Evolutionary conservation across 92 coral and sea anemone genomes (phyloP).

Genomic region (Plumapathes pennacea): DNA sequence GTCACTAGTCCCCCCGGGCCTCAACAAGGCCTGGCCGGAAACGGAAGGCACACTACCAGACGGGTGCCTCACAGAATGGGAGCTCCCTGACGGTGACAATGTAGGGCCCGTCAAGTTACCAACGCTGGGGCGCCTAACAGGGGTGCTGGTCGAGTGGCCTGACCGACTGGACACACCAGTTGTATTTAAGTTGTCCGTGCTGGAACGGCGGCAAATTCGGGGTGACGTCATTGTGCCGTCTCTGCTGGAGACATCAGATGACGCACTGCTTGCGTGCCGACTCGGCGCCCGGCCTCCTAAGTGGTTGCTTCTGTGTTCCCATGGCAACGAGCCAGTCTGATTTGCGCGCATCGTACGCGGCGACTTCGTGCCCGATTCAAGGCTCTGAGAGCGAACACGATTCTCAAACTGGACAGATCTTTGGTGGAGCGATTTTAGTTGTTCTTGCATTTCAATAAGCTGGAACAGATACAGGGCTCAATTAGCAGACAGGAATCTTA

Average conservation of each 20-base stretch:
- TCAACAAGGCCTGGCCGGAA: conserved; percentile 80
- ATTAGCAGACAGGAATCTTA: too few species aligned
- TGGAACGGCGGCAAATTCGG: conserved; percentile 76
- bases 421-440: conserved; percentile 78
- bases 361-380: conserved; percentile 49
- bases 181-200: conserved; percentile 65
- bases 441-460: conserved; percentile 91
- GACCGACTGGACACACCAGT: conserved; percentile 25
- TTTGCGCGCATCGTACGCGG: conserved; percentile 72
- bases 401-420: conserved; percentile 76
- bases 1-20: conserved; percentile 91
- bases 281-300: conserved; percentile 49
- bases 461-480: conserved; percentile 4
- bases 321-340: conserved; percentile 40
- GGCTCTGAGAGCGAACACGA: conserved; percentile 55
- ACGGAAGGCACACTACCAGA: conserved; percentile 77
- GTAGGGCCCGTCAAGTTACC: conserved; percentile 41
- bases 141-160: conserved; percentile 44
- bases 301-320: conserved; percentile 30
- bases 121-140: conserved; percentile 60
- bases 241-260: conserved; percentile 49
- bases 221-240: conserved; percentile 67
- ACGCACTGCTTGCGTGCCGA: conserved; percentile 51
- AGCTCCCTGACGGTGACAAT: conserved; percentile 64
- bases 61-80: conserved; percentile 52